phyloP scores from a whole-genome alignment of 2,888 invertebrate genomes.

The Bursaphelenchus okinawaensis region DNA sequence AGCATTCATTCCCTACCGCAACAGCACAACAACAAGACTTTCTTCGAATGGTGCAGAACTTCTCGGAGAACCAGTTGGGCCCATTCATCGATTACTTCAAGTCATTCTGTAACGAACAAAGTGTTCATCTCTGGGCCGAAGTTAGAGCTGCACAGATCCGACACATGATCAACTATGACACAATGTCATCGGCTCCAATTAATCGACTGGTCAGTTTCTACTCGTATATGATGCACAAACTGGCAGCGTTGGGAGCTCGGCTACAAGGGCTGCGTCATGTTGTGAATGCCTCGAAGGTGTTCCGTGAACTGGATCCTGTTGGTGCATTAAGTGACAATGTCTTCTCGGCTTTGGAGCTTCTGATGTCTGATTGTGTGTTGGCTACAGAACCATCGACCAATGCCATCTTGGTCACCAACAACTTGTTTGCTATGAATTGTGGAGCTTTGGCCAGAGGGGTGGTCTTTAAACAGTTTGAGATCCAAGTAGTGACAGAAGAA shows the following conservation, averaged over 20 bases:
- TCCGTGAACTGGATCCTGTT: slow-evolving; percentile 42
- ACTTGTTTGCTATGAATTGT: slow-evolving; percentile 51
- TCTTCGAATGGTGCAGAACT: slow-evolving; percentile 31
- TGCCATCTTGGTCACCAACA: slow-evolving; percentile 54
- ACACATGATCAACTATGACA: slow-evolving; percentile 27
- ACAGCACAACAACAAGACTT: slow-evolving; percentile 17
- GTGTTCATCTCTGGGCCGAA: slow-evolving; percentile 36
- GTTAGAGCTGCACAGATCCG: slow-evolving; percentile 31
- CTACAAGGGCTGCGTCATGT: slow-evolving; percentile 54
- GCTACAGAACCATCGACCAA: slow-evolving; percentile 52
- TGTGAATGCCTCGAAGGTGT: slow-evolving; percentile 30
- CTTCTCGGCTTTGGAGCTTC: slow-evolving; percentile 50
- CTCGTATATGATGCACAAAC: slow-evolving; percentile 47
- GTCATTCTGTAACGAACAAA: slow-evolving; percentile 46
- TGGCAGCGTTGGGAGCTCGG: slow-evolving; percentile 50
- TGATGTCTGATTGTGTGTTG: slow-evolving; percentile 53
- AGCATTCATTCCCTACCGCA: not conserved
- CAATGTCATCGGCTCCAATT: slow-evolving; percentile 33
- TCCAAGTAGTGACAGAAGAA: slow-evolving; percentile 55
- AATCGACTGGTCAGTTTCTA: slow-evolving; percentile 46
- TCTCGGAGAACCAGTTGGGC: slow-evolving; percentile 43
- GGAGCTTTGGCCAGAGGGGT: slow-evolving; percentile 51
- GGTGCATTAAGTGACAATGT: slow-evolving; percentile 45
- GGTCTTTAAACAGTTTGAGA: slow-evolving; percentile 52
- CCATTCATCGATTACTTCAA: slow-evolving; percentile 54